Conservation (phyloP, 2,113 vertebrate species). For the Marmota flaviventris region DNA sequence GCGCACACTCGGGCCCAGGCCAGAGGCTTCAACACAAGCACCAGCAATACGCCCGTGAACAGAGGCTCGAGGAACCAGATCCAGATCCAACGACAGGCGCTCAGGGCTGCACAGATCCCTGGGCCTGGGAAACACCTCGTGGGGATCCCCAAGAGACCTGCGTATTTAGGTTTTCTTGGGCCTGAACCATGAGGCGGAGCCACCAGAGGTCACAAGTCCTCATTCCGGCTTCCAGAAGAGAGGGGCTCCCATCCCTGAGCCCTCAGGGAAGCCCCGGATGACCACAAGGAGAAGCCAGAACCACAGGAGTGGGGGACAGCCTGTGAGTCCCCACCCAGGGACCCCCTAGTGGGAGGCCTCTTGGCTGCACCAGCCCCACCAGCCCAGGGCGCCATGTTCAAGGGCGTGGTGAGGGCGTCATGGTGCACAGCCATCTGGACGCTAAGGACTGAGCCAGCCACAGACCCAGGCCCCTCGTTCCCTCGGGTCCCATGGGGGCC, state of each 20-base stretch:
- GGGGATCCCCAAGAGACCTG: neutral
- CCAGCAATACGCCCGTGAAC: no score
- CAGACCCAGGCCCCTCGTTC: neutral
- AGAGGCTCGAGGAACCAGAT: rapidly evolving
- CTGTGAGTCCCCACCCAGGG: neutral
- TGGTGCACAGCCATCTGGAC: neutral
- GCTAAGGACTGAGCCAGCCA: neutral
- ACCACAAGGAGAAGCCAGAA: neutral
- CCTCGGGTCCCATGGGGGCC: neutral
- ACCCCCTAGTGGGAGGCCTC: neutral
- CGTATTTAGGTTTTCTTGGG: neutral
- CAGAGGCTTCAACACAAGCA: neutral
- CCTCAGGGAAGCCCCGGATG: neutral
- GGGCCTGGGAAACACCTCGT: rapidly evolving
- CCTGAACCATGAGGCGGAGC: neutral
- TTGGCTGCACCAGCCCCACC: neutral
- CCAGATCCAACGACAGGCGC: neutral
- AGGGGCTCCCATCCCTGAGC: neutral
- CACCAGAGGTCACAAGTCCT: neutral
- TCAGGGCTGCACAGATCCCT: neutral
- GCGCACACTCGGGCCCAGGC: neutral
- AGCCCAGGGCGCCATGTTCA: neutral
- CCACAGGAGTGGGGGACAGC: neutral
- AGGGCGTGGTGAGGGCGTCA: neutral
- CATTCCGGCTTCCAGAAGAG: neutral